A percentile compares a stretch with the other conserved stretches of the same genome.
Evolutionary conservation across 2,797 vertebrate species (phyloP).

Genomic region (Neostethus bicornis): DNA sequence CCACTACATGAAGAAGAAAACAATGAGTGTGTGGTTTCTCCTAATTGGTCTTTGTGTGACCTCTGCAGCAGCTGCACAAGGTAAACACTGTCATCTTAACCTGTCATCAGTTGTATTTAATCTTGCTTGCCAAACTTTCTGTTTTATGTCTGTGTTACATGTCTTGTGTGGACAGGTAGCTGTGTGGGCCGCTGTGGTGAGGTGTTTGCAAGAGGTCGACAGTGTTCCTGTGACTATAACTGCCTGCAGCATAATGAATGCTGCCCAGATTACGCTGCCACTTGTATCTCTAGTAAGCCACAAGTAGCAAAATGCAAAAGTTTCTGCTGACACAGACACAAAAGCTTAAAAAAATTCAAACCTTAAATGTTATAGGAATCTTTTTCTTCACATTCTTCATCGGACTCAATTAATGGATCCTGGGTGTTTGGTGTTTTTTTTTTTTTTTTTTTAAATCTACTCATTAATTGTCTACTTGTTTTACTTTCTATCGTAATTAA

Average conservation of each 20-base stretch:
- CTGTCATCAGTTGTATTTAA: background rate
- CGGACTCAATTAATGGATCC: no score
- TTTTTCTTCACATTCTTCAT: no score
- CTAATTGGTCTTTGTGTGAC: conserved; percentile 29
- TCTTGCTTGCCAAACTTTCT: background rate
- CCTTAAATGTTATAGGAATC: no score
- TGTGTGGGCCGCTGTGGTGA: conserved; percentile 90
- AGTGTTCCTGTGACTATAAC: conserved; percentile 87
- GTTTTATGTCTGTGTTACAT: background rate
- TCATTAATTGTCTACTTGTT: no score
- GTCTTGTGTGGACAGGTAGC: conserved; percentile 63
- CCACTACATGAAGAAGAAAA: conserved; percentile 9
- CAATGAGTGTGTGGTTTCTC: conserved; percentile 30
- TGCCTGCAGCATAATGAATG: conserved; percentile 87
- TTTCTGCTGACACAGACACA: no score
- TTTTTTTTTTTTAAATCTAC: no score
- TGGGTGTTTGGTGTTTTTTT: no score
- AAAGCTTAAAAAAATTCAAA: no score
- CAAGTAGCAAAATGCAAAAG: background rate
- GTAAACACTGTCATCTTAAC: conserved; percentile 3
- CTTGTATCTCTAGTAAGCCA: conserved; percentile 84
- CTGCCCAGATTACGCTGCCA: conserved; percentile 86
- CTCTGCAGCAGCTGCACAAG: conserved; percentile 48
- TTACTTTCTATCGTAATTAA: no score
- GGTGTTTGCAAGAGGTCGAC: conserved; percentile 82